Base-by-base conservation (phyloP, 2,113 vertebrate species). In the Aleadryas rufinucha region DNA sequence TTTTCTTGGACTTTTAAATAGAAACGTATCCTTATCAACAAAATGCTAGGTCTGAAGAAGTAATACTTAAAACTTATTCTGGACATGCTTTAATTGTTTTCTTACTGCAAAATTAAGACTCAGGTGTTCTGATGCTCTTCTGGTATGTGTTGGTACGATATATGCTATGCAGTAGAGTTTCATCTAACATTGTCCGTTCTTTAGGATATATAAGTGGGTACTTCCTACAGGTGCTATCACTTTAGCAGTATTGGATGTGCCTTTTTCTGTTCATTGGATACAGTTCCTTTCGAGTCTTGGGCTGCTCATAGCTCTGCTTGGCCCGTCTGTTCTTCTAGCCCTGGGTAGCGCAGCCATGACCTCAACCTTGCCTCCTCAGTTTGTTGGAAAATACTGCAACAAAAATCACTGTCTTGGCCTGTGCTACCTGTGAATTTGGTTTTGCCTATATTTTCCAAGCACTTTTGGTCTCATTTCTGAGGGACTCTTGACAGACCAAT, bases 321-420 rank as follows among this genome's bases (percentile, higher is more conserved):
- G 63, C 53, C 19, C 6, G 4, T 61, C 23, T 45, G 24, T 59
- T 82, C 69, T 59, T 65, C n/a, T 33, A 41, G 42, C n/a, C 16
- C 33, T 3, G 1, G 6, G 9, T 20, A 53, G 41, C 0, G 0
- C 1, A 2, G n/a, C 47, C 4, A 0, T 47, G 52, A 81, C 52
- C 54, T 80, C 78, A 12, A 11, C 24, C 50, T 44, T 60, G 47
- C n/a, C 41, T 68, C 13, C 56, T 80, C 0, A 0, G 16, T 65
- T 77, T 65, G 45, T 11, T 92, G 68, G 83, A 68, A 81, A 35
- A 61, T 61, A 41, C 39, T 42, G 16, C 21, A 56, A 5, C 28
- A 69, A 63, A 83, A 64, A 44, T 41, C 20, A 31, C 12, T 21
- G 28, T 71, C 11, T 49, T 45, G 37, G 45, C 61, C 45, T n/a